Conservation (phyloP, 2,797 vertebrate genomes). For the Pyrocephalus nanus region DNA sequence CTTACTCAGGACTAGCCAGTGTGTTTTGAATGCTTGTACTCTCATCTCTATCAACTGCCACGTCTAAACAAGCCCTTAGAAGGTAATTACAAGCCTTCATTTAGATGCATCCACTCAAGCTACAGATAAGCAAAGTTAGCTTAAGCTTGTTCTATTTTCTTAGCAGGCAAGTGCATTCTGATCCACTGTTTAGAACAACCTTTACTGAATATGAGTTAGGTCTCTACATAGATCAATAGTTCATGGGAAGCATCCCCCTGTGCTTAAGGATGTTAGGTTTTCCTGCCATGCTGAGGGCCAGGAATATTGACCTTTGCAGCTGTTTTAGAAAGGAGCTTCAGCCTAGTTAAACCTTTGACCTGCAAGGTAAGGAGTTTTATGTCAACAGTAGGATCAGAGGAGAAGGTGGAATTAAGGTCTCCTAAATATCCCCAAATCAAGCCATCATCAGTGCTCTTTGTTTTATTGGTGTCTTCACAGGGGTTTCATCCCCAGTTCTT, state of each 20-base stretch:
- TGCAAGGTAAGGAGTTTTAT: neutral
- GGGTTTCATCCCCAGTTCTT: neutral
- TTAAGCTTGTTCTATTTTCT: neutral
- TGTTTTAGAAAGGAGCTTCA: neutral
- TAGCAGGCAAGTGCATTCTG: neutral
- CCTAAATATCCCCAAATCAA: neutral
- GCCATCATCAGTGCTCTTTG: neutral
- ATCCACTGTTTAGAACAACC: neutral
- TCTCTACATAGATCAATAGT: neutral
- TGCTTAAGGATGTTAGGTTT: neutral
- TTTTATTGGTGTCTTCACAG: neutral
- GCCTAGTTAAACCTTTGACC: neutral
- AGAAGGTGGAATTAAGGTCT: neutral
- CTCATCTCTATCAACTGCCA: neutral
- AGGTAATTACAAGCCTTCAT: neutral
- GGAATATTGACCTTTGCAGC: neutral
- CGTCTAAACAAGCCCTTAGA: neutral
- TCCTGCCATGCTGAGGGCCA: neutral
- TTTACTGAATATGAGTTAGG: neutral
- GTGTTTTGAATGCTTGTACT: neutral
- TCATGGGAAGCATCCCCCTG: neutral
- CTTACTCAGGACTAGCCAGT: neutral
- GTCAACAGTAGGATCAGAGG: neutral
- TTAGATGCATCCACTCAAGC: neutral
- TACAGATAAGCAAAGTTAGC: neutral